Conservation (phyloP, 2,113 vertebrate genomes). For the Aplodontia rufa region DNA sequence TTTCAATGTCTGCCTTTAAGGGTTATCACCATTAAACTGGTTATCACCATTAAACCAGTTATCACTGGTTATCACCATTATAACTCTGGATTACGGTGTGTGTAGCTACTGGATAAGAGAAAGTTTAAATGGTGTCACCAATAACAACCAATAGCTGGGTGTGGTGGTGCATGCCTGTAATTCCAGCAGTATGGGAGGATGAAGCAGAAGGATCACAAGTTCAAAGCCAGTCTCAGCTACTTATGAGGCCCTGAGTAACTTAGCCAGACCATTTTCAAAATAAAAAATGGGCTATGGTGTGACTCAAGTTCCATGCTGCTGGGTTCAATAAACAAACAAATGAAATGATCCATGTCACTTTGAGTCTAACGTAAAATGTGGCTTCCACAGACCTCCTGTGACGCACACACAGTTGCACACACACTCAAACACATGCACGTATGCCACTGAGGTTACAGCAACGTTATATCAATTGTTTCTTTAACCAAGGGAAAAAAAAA, state of each 20-base stretch:
- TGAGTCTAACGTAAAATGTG: neutral
- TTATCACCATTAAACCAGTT: neutral
- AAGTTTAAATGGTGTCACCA: neutral
- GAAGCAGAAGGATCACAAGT: too few relatives aligned
- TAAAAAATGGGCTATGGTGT: too few relatives aligned
- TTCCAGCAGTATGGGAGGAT: too few relatives aligned
- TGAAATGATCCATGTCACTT: neutral
- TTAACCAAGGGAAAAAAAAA: neutral
- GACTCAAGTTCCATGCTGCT: too few relatives aligned
- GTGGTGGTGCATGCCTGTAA: too few relatives aligned
- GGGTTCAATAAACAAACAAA: too few relatives aligned
- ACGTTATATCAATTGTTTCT: slow-evolving; percentile 4
- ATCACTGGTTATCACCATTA: neutral
- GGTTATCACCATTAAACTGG: too few relatives aligned
- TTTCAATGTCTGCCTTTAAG: neutral
- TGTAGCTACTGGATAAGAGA: neutral
- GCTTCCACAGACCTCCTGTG: neutral
- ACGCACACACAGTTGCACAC: neutral
- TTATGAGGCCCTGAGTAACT: too few relatives aligned
- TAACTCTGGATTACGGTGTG: too few relatives aligned
- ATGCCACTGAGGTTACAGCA: neutral
- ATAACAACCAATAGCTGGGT: neutral
- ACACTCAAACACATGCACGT: neutral
- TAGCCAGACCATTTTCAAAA: too few relatives aligned
- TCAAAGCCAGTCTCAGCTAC: too few relatives aligned